phyloP scores from a whole-genome alignment of 2,888 invertebrate species.

The Tenthredo amoena region DNA sequence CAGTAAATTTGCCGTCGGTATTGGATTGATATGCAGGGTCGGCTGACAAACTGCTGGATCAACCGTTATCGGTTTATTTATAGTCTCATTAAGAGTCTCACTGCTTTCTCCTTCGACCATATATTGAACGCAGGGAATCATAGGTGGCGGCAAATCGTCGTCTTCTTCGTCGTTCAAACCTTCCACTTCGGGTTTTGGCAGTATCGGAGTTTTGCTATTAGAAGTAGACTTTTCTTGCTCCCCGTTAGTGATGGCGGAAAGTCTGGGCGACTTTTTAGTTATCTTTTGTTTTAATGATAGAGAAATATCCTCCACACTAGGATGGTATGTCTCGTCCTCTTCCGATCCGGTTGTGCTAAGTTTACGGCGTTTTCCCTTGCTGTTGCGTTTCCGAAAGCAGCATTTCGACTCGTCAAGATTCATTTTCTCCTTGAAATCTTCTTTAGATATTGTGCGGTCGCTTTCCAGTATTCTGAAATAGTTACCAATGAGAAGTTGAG shows the following conservation, averaged over 20 bases:
- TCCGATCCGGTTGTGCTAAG: constrained; percentile 69
- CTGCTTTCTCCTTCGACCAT: constrained; percentile 68
- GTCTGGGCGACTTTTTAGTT: not conserved
- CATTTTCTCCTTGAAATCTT: constrained; percentile 71
- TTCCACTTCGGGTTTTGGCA: not conserved
- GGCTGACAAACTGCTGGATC: not conserved
- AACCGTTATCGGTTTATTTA: not conserved
- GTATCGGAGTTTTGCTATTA: not conserved
- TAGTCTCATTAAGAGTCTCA: not conserved
- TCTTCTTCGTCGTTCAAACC: constrained; percentile 4
- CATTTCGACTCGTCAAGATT: constrained; percentile 72
- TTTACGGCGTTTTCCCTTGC: constrained; percentile 68
- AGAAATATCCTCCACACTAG: not conserved
- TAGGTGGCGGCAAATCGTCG: constrained; percentile 30
- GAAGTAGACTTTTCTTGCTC: not conserved
- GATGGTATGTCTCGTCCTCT: constrained; percentile 63
- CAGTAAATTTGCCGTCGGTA: constrained; percentile 65
- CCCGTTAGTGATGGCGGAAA: constrained; percentile 11
- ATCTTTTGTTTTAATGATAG: not conserved
- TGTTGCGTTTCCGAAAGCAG: constrained; percentile 67
- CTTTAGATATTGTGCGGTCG: constrained; percentile 63
- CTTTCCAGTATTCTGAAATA: constrained; percentile 68
- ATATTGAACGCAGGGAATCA: constrained; percentile 67
- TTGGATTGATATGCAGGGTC: constrained; percentile 61
- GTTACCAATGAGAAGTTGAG: not conserved